Evolutionary conservation across 2,888 invertebrate species (phyloP), one percentile per base, ranked within the genome.

Genomic region (Eurytoma adleriae): DNA sequence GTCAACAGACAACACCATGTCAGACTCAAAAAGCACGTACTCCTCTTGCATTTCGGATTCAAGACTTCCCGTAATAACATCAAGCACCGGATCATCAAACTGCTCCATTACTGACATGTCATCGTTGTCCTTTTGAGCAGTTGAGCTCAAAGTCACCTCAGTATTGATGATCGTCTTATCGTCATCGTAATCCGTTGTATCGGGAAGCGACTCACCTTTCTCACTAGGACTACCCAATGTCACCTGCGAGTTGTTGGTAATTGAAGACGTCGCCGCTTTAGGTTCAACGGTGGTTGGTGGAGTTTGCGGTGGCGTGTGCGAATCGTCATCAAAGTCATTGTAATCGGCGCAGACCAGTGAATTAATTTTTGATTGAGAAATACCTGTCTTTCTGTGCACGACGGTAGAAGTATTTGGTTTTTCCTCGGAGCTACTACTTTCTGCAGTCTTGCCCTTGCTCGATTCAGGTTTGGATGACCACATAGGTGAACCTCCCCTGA

Each of bases 401-500:
- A 90, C 89, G 71, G 88, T 87, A 3, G 91, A 88, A 13, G 91
- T 91, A 16, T 89, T 88, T 0, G 92, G 89, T 85, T 92, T 93
- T 57, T 93, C 92, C 85, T 91, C 85, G 88, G 89, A 73, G 85
- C 88, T 82, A 16, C 91, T 91, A 84, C 92, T 84, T 88, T 91
- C 87, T 0, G 86, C 85, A 0, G 88, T 88, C 78, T 91, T 90
- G 0, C 89, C 88, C 75, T 91, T 91, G 77, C 89, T 90, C 10
- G 88, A 91, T 52, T 90, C 90, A 0, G 90, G 86, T 89, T 93
- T 91, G 2, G 91, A 91, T 4, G 91, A 91, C 94, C 94, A 94
- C 91, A 94, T 93, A 0, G 94, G 94, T 0, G 94, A 93, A 5
- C 95, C 95, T 27, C 95, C 95, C 81, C 93, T 90, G 3, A 95